Base-by-base conservation (phyloP, 2,888 invertebrate genomes). In the Polydesmus complanatus region DNA sequence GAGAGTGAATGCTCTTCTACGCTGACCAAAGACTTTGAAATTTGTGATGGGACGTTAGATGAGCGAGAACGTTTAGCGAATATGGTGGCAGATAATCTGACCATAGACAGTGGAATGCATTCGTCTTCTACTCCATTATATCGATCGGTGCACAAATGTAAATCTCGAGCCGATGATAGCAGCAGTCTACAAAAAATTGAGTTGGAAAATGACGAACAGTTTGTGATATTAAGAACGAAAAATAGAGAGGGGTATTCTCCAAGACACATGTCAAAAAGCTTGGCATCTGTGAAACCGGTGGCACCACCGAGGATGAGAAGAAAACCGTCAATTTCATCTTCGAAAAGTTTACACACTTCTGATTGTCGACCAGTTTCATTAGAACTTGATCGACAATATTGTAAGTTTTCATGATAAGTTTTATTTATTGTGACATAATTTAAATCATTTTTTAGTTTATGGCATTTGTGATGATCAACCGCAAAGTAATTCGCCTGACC, bases 271-370 rank as follows among this genome's bases (percentile, higher is more conserved):
- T 5, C 5, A 14, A 14, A 5, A 14, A 37, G 37, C 14, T 37
- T 37, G 21, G 27, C 22, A 23, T n/a, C 52, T 51, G n/a, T 52
- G 14, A 58, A n/a, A n/a, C 58, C 58, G 1, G 27, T 58, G 3
- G 58, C 58, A 14, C 58, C 58, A 52, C 58, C 58, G 1, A 50
- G 58, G 1, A 14, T 58, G 1, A 25, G 58, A n/a, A 47, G 58
- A n/a, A 50, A 58, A 21, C 58, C 26, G 11, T 52, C 51, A 19
- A 37, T 37, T 37, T 37, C 37, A 8, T 37, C 37, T 8, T 8
- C 37, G 37, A 37, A 14, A 37, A 37, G 8, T 14, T 5, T 37
- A 8, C 8, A 37, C 5, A 8, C 37, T 37, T 8, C 14, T 37
- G 37, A 37, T 8, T 5, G 8, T 14, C 5, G 37, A 14, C 37